Evolutionary conservation across 2,797 vertebrate species (phyloP).

Genomic region (Acanthopagrus latus): DNA sequence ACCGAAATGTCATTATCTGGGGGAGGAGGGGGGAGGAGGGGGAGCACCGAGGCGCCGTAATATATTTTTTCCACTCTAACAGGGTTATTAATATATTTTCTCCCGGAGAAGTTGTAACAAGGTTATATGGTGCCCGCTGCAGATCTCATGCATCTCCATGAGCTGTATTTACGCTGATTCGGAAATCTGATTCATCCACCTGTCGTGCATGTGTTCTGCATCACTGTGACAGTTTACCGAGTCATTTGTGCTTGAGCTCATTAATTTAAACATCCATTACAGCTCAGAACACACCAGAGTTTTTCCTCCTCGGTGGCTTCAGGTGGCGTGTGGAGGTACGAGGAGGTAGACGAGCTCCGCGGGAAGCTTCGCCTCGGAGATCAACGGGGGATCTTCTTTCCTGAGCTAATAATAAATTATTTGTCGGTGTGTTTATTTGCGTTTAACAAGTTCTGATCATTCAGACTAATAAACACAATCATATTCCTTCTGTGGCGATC

Average conservation of each 20-base stretch:
- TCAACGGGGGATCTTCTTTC: too few species aligned
- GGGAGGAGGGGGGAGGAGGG: neutral
- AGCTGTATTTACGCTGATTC: constrained; percentile 18
- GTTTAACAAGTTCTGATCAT: too few species aligned
- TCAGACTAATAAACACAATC: too few species aligned
- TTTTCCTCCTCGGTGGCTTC: neutral
- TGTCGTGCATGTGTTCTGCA: neutral
- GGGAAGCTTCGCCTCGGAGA: too few species aligned
- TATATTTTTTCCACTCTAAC: constrained; percentile 62
- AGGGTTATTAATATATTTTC: constrained; percentile 65
- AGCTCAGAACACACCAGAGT: neutral
- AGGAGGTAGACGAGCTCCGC: too few species aligned
- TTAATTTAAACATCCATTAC: neutral
- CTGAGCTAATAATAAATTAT: too few species aligned
- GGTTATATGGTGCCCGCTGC: constrained; percentile 52
- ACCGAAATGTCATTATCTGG: constrained; percentile 71
- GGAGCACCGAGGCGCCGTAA: constrained; percentile 18
- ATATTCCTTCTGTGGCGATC: too few species aligned
- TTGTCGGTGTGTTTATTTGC: too few species aligned
- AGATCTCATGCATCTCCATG: constrained; percentile 30
- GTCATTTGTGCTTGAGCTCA: neutral
- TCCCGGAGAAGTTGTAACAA: constrained; percentile 57
- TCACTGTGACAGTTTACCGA: neutral
- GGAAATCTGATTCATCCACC: constrained; percentile 5
- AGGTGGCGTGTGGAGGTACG: neutral